These are phyloP conservation scores for Clavelina lepadiformis DNA, from an alignment of 23 tunicate species.

Conservation along the genomic window DNA sequence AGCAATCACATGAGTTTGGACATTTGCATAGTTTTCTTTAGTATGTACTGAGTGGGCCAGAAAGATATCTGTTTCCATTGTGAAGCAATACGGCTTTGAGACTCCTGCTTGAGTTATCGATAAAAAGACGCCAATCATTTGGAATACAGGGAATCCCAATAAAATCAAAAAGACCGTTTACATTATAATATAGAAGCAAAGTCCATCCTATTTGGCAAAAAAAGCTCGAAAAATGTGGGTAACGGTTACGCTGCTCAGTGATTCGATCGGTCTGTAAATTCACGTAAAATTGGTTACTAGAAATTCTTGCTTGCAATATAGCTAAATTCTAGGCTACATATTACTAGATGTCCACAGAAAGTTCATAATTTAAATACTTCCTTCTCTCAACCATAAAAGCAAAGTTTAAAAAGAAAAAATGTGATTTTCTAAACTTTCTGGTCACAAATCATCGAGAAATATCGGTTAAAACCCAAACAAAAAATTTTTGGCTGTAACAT, in stretches of 20 bases:
- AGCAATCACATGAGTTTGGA: neutral
- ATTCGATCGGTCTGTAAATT: conserved; percentile 12
- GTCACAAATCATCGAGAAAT: conserved; percentile 9
- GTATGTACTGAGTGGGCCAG: conserved; percentile 17
- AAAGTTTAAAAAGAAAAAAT: conserved; percentile 21
- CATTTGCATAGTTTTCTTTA: conserved; percentile 13
- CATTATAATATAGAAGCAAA: conserved; percentile 2
- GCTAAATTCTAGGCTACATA: neutral
- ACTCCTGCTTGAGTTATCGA: conserved; percentile 11
- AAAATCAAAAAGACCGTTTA: conserved; percentile 2
- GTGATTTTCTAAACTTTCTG: conserved; percentile 12
- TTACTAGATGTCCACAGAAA: conserved; percentile 3
- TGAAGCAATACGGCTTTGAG: no score
- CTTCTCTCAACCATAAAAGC: conserved; percentile 15
- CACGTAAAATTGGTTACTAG: neutral
- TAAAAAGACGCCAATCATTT: conserved; percentile 15
- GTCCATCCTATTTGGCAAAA: conserved; percentile 14
- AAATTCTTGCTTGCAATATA: neutral
- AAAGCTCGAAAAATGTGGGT: neutral
- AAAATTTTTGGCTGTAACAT: no score
- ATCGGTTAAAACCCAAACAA: conserved; percentile 6
- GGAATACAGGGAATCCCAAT: conserved; percentile 16
- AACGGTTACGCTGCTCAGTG: conserved; percentile 22
- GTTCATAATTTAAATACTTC: neutral
- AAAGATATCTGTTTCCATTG: conserved; percentile 5